A percentile compares a stretch with the other conserved stretches of the same genome.
phyloP scores from a whole-genome alignment of 2,113 vertebrate genomes.

The Tylochromis polylepis region DNA sequence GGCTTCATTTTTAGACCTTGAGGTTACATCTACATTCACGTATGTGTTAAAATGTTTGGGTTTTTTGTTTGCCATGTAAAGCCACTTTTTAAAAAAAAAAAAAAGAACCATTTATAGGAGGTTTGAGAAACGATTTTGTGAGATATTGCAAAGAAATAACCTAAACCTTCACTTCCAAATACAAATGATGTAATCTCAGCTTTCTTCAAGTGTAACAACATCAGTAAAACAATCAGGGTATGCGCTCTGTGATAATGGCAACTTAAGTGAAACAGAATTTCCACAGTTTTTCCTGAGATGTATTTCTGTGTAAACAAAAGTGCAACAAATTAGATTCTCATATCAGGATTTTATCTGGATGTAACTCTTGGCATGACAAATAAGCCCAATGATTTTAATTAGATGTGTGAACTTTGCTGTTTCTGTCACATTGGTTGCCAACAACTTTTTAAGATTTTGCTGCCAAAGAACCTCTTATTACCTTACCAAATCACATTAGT shows the following conservation, averaged over 20 bases:
- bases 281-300: background rate
- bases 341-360: background rate
- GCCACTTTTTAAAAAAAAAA: background rate
- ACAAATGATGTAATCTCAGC: background rate
- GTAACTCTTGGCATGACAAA: background rate
- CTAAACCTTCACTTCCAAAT: background rate
- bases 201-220: background rate
- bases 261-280: background rate
- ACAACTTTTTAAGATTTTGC: background rate
- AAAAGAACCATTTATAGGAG: background rate
- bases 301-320: background rate
- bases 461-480: background rate
- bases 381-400: background rate
- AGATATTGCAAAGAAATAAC: background rate
- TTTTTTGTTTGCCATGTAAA: rapidly evolving
- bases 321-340: background rate
- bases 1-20: background rate
- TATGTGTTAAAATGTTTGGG: background rate
- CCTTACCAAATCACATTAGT: background rate
- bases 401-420: background rate
- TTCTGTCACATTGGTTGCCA: background rate
- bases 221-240: background rate
- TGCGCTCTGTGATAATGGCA: background rate
- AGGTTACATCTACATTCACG: background rate
- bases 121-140: background rate